Base-by-base conservation (phyloP, 2,797 vertebrate genomes). In the Aplochiton taeniatus region DNA sequence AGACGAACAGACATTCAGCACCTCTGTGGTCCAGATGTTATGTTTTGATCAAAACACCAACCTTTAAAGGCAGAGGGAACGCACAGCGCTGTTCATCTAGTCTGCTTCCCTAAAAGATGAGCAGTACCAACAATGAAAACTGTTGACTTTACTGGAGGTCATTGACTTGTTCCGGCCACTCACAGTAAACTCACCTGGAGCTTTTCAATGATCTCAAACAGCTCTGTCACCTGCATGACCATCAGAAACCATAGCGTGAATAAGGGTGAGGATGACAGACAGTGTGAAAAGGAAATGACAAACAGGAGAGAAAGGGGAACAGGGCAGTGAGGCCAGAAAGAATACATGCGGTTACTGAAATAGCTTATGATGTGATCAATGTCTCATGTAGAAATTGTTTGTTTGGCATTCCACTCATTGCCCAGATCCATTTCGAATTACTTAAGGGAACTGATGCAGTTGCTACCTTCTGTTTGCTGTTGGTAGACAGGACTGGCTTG, bases 161-260 rank as follows among this genome's bases (percentile, higher is more conserved):
- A 31, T 31, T 31, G 31, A 31, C 2, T 6, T 31, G 6, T 31
- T 31, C 31, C 6, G 31, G 31, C 6, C 31, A 31, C 31, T 31
- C 31, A 13, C 51, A 43, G 58, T 65, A 66, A 73, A 80, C 41
- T 87, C 88, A 94, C 93, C 91, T 94, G 93, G 74, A 94, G 88
- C 82, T 93, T 94, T 74, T 90, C 92, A 71, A 94, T 94, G 66
- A 94, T 93, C 83, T 93, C 93, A 87, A 93, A 93, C 77, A 94
- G 83, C 80, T 94, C 93, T 0, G 91, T 86, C 58, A 90, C 89
- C 92, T 94, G 85, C 31, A 65, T 48, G 52, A 45, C 13, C 10
- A 78, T 62, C 60, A 55, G 17, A 44, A 51, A 46, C 3, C 13
- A 11, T 12, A n/a, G 18, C 67, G 16, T 14, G 11, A 63, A 14